Evolutionary conservation across 2,797 vertebrate genomes (phyloP), one percentile per base, ranked within the genome.

Genomic region (Pempheris klunzingeri): DNA sequence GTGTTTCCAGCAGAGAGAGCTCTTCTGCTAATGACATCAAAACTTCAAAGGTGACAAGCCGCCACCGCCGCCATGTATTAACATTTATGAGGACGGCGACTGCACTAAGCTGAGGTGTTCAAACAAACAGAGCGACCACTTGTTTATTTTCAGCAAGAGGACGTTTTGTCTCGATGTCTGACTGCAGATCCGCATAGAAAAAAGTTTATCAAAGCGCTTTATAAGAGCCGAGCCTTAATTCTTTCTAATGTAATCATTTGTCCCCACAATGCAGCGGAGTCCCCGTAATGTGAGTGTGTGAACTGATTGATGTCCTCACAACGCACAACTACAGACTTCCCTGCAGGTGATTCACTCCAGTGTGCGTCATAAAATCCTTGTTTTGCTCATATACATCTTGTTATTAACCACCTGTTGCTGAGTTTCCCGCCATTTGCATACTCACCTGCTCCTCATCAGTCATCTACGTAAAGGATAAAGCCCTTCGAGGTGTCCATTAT

Each of bases 31-130:
- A 80, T 75, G 63, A 54, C 72, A 83, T 83, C 77, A 87, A 52
- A 82, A 61, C 81, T 76, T 89, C 82, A 90, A 84, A 92, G 72
- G 78, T 62, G 71, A 59, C 32, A 26, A 30, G 49, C 61, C 22
- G 52, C 46, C 7, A 30, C 32, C 28, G 13, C 36, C 38, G 0
- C 36, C 38, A 0, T 4, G 44, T 43, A 63, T 91, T 82, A 68
- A 84, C 85, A 89, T 88, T 84, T 70, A 71, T 4, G 0, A 50
- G 26, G 64, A 53, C 7, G 7, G 32, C 58, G 58, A 26, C 3
- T 1, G n/a, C 13, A 32, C 8, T 10, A 34, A 41, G 43, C 41
- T 26, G 20, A 34, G 15, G 14, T 18, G 12, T 10, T 28, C 28
- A 22, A 34, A 18, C 32, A 12, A 49, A 55, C 30, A n/a, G 32